Conservation (phyloP, 2,797 vertebrate genomes). For the Muraenolepis orangiensis region DNA sequence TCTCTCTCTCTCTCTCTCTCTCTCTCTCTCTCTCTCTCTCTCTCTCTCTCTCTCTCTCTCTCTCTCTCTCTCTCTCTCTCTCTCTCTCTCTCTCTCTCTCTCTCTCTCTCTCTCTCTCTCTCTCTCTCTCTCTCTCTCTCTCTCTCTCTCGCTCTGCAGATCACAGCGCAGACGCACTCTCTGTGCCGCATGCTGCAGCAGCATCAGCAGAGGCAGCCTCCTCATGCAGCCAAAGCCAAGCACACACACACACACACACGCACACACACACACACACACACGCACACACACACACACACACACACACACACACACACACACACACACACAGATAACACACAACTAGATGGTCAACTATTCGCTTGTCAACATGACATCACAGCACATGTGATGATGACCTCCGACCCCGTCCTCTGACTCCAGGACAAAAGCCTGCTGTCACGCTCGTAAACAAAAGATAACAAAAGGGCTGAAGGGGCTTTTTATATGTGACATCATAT, state of each 20-base stretch:
- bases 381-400: background rate
- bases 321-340: conserved; percentile 18
- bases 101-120: conserved; percentile 22
- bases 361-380: background rate
- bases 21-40: conserved; percentile 24
- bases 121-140: conserved; percentile 20
- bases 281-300: conserved; percentile 24
- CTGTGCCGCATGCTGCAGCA: conserved; percentile 61
- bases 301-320: conserved; percentile 5
- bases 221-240: conserved; percentile 24
- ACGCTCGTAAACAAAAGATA: conserved; percentile 29
- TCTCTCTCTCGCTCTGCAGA: conserved; percentile 43
- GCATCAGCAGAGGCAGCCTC: conserved; percentile 1
- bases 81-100: conserved; percentile 24
- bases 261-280: conserved; percentile 2
- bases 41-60: conserved; percentile 22
- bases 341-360: too few relatives aligned
- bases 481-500: too few relatives aligned
- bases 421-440: conserved; percentile 2
- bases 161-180: conserved; percentile 55
- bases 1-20: conserved; percentile 20
- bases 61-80: conserved; percentile 20
- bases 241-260: background rate
- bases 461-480: conserved; percentile 49
- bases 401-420: conserved; percentile 3